These are phyloP conservation scores for Thunnus maccoyii DNA, from an alignment of 2,113 vertebrate species.

Conservation along the genomic window DNA sequence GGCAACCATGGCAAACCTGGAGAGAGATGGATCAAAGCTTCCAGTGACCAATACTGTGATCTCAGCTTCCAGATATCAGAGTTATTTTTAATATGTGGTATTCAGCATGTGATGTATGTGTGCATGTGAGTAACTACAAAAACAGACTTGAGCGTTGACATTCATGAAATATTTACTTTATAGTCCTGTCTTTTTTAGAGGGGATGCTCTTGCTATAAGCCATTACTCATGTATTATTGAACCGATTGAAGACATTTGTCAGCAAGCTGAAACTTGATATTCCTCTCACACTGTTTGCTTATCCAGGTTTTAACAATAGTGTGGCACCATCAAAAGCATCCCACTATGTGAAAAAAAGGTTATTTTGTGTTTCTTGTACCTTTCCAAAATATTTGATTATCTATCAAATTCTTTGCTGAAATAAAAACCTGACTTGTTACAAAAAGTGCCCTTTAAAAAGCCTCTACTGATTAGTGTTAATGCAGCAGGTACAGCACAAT, in stretches of 20 bases:
- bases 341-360: background rate
- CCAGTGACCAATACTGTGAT: slow-evolving; percentile 6
- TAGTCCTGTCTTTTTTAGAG: slow-evolving; percentile 37
- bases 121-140: slow-evolving; percentile 60
- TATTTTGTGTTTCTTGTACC: slow-evolving; percentile 6
- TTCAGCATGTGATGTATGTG: slow-evolving; percentile 49
- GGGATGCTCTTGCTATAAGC: slow-evolving; percentile 24
- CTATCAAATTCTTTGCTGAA: background rate
- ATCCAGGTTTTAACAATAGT: slow-evolving; percentile 27
- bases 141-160: slow-evolving; percentile 69
- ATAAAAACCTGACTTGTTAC: slow-evolving; percentile 10
- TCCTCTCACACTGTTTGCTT: slow-evolving; percentile 16
- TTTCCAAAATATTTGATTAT: slow-evolving; percentile 3
- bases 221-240: slow-evolving; percentile 64
- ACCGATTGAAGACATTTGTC: slow-evolving; percentile 54
- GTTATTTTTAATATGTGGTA: slow-evolving; percentile 43
- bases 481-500: slow-evolving; percentile 20
- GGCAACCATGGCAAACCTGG: slow-evolving; percentile 33
- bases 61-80: slow-evolving; percentile 34
- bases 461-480: slow-evolving; percentile 40
- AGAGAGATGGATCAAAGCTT: slow-evolving; percentile 66
- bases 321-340: background rate
- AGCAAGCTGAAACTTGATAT: slow-evolving; percentile 59
- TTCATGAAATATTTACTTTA: slow-evolving; percentile 69
- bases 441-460: slow-evolving; percentile 30